Evolutionary conservation across 2,888 invertebrate genomes (phyloP).

Genomic region (Herminia tarsipennalis): DNA sequence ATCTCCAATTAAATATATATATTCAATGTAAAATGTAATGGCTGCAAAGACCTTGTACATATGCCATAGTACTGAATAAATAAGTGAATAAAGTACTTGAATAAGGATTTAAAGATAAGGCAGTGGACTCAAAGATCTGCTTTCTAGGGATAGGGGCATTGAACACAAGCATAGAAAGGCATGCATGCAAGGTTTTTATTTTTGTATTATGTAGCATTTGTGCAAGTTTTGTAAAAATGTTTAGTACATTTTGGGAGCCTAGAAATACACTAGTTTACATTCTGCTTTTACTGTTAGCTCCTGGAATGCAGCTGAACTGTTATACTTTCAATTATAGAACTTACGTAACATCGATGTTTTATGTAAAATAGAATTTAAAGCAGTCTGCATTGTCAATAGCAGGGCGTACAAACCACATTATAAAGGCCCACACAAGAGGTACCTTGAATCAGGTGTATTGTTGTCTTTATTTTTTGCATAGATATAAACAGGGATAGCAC

Average conservation of each 20-base stretch:
- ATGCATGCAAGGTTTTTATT: slow-evolving; percentile 37
- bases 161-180: slow-evolving; percentile 29
- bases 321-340: slow-evolving; percentile 24
- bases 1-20: slow-evolving; percentile 15
- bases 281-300: slow-evolving; percentile 26
- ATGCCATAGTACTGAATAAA: slow-evolving; percentile 48
- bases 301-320: slow-evolving; percentile 28
- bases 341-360: slow-evolving; percentile 41
- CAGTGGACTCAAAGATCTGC: slow-evolving; percentile 41
- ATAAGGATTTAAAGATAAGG: slow-evolving; percentile 43
- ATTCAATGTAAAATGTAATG: slow-evolving; percentile 36
- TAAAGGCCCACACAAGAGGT: too few species aligned
- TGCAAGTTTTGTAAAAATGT: slow-evolving; percentile 31
- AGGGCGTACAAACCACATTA: slow-evolving; percentile 55
- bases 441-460: too few species aligned
- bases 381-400: slow-evolving; percentile 32
- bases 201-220: slow-evolving; percentile 34
- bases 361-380: slow-evolving; percentile 37
- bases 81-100: slow-evolving; percentile 37
- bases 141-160: slow-evolving; percentile 49
- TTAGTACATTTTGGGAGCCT: slow-evolving; percentile 35
- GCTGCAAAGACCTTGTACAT: slow-evolving; percentile 47
- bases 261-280: slow-evolving; percentile 14
- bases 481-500: too few species aligned
- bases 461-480: too few species aligned